phyloP scores from a whole-genome alignment of 2,888 invertebrate species.

The Mantis religiosa region DNA sequence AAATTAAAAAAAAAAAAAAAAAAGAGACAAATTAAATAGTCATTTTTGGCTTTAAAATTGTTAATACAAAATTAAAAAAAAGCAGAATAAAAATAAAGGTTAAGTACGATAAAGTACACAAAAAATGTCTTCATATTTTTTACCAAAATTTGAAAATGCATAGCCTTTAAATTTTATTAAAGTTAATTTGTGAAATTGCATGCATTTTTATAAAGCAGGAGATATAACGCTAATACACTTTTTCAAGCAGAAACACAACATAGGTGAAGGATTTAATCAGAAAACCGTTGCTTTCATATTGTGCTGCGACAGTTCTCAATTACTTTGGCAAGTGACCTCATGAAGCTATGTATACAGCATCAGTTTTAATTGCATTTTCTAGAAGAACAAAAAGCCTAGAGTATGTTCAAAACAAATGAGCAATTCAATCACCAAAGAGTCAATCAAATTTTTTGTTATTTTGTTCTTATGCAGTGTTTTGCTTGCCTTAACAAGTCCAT shows the following conservation, averaged over 20 bases:
- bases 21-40: too few relatives aligned
- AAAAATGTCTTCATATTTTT: too few relatives aligned
- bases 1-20: too few relatives aligned
- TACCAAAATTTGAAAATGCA: too few relatives aligned
- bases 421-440: conserved; percentile 10
- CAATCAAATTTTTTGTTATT: neutral
- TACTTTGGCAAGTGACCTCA: neutral
- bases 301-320: neutral
- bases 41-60: too few relatives aligned
- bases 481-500: neutral
- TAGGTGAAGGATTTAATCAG: neutral
- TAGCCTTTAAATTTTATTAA: too few relatives aligned
- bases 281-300: neutral
- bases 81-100: too few relatives aligned
- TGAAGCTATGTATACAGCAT: neutral
- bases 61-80: too few relatives aligned
- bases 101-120: too few relatives aligned
- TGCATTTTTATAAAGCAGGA: neutral
- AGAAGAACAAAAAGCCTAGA: neutral
- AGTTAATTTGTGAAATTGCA: too few relatives aligned
- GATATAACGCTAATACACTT: neutral
- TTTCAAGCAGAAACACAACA: neutral
- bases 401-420: neutral
- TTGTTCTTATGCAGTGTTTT: neutral
- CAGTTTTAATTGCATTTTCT: neutral